phyloP scores from a whole-genome alignment of 2,888 invertebrate species.

The Oeneis ivallda region DNA sequence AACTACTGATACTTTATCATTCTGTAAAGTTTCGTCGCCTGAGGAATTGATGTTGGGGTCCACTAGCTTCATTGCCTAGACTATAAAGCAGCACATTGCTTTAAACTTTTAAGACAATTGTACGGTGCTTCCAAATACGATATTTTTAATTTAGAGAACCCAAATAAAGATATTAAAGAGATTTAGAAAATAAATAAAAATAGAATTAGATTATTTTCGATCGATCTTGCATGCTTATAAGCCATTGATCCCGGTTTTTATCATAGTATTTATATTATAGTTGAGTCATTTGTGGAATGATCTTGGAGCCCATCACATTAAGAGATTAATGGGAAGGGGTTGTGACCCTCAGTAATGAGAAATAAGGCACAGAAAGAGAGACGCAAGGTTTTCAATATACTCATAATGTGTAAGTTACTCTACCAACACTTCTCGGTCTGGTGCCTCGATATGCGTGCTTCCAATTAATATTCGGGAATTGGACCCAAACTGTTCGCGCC shows the following conservation, averaged over 20 bases:
- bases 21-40: too few relatives aligned
- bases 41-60: too few relatives aligned
- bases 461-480: conserved; percentile 30
- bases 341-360: too few relatives aligned
- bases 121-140: neutral
- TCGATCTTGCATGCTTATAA: neutral
- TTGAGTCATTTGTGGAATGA: too few relatives aligned
- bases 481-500: conserved; percentile 25
- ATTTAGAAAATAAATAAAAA: neutral
- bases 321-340: too few relatives aligned
- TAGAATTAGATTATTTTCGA: neutral
- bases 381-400: too few relatives aligned
- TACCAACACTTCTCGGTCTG: conserved; percentile 17
- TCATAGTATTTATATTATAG: too few relatives aligned
- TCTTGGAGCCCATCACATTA: too few relatives aligned
- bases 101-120: conserved; percentile 1
- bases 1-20: too few relatives aligned
- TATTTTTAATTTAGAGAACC: neutral
- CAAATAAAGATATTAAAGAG: neutral
- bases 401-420: neutral
- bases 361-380: too few relatives aligned
- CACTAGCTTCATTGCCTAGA: too few relatives aligned
- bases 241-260: neutral
- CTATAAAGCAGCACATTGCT: neutral
- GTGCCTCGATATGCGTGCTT: conserved; percentile 23